Conservation (phyloP, 1,140 invertebrate genomes). For the Zaprionus taronus region DNA sequence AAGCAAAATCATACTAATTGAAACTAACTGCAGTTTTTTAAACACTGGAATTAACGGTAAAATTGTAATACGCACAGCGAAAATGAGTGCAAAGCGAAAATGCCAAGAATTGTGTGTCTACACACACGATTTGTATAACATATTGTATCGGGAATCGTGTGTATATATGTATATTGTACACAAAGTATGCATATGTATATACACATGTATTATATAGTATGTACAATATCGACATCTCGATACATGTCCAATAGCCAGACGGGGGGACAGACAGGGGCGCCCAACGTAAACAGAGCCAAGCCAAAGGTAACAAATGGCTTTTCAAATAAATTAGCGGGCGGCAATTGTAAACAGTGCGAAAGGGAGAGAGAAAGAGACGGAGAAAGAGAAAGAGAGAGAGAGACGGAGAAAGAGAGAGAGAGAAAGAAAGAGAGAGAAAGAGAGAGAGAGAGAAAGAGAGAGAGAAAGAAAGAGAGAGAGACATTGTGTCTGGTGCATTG, state of each 20-base stretch:
- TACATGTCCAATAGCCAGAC: constrained; percentile 28
- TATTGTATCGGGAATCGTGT: constrained; percentile 17
- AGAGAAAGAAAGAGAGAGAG: constrained; percentile 32
- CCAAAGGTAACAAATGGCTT: constrained; percentile 82
- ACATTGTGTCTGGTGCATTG: constrained; percentile 34
- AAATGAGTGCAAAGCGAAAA: constrained; percentile 25
- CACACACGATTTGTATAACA: constrained; percentile 36
- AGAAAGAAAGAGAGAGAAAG: constrained; percentile 18
- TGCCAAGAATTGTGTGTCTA: constrained; percentile 14
- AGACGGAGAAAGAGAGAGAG: background rate
- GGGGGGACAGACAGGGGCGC: constrained; percentile 10
- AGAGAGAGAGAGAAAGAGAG: background rate
- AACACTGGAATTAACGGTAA: constrained; percentile 75
- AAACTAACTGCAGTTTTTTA: no score
- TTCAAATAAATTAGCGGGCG: constrained; percentile 78
- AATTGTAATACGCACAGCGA: constrained; percentile 46
- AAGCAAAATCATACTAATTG: no score
- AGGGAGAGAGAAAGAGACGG: constrained; percentile 21
- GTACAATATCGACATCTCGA: constrained; percentile 14
- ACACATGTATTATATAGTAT: background rate
- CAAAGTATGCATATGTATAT: constrained; percentile 4
- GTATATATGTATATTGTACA: constrained; percentile 24
- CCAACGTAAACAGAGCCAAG: constrained; percentile 72
- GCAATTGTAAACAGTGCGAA: constrained; percentile 63
- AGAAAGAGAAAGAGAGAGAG: constrained; percentile 9